Evolutionary conservation across 2,797 vertebrate genomes (phyloP).

Genomic region (Heliangelus exortis): DNA sequence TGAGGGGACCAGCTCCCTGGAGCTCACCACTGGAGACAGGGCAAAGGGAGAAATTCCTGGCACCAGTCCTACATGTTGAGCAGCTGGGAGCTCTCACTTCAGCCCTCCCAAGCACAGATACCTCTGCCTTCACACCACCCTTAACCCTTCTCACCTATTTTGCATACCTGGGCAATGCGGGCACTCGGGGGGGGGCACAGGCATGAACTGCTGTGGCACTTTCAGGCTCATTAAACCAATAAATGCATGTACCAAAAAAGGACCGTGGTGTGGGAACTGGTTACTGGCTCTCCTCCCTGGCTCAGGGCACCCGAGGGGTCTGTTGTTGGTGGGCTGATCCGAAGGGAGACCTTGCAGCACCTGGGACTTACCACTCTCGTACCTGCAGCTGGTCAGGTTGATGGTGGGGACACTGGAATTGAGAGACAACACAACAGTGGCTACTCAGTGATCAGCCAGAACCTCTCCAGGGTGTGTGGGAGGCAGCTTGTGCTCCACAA

Average conservation of each 20-base stretch:
- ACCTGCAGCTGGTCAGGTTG: conserved; percentile 79
- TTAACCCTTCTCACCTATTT: background rate
- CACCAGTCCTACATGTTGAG: background rate
- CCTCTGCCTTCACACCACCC: background rate
- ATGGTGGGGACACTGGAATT: conserved; percentile 75
- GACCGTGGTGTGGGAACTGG: accelerated
- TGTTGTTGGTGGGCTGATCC: no score
- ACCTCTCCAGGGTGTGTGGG: accelerated
- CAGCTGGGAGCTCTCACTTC: background rate
- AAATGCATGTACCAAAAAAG: background rate
- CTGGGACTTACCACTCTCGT: conserved; percentile 78
- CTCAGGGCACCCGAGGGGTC: background rate
- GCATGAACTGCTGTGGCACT: accelerated
- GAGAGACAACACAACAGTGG: background rate
- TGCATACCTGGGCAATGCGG: background rate
- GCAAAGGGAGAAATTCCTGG: background rate
- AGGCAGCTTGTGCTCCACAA: accelerated
- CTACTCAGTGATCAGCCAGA: background rate
- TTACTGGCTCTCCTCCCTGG: accelerated
- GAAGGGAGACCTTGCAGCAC: accelerated
- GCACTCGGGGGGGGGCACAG: accelerated
- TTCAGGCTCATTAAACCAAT: background rate
- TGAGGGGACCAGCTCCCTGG: background rate
- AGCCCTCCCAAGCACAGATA: background rate
- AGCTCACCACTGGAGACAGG: accelerated